Conservation (phyloP, 2,113 vertebrate genomes). For the Felis catus region DNA sequence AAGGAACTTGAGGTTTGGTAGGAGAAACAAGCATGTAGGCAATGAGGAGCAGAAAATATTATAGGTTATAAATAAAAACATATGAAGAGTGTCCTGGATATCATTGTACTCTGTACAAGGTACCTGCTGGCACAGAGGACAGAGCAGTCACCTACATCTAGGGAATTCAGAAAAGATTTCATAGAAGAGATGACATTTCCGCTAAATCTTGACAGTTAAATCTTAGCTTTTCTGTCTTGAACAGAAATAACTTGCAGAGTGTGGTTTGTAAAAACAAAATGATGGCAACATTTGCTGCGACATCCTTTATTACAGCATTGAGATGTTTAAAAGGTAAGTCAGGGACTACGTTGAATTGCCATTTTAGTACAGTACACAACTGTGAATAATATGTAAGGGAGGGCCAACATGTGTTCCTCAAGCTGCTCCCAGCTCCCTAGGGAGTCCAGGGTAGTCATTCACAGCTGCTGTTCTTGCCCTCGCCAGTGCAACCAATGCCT, state of each 20-base stretch:
- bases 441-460: slow-evolving; percentile 50
- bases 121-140: background rate
- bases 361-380: slow-evolving; percentile 39
- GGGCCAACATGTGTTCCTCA: slow-evolving; percentile 74
- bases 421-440: slow-evolving; percentile 69
- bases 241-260: background rate
- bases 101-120: background rate
- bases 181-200: background rate
- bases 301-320: background rate
- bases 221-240: background rate
- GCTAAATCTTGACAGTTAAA: slow-evolving; percentile 29
- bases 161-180: slow-evolving; percentile 7
- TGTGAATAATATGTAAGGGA: slow-evolving; percentile 54
- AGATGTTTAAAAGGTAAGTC: slow-evolving; percentile 51
- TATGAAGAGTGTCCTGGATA: background rate
- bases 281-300: background rate
- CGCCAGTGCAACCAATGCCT: slow-evolving; percentile 48
- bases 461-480: slow-evolving; percentile 74
- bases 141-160: background rate
- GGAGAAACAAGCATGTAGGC: background rate
- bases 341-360: background rate
- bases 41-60: background rate
- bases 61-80: background rate
- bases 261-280: slow-evolving; percentile 31
- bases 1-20: background rate